Evolutionary conservation across 2,113 vertebrate species (phyloP), one percentile per base, ranked within the genome.

Genomic region (Pardalotus punctatus): DNA sequence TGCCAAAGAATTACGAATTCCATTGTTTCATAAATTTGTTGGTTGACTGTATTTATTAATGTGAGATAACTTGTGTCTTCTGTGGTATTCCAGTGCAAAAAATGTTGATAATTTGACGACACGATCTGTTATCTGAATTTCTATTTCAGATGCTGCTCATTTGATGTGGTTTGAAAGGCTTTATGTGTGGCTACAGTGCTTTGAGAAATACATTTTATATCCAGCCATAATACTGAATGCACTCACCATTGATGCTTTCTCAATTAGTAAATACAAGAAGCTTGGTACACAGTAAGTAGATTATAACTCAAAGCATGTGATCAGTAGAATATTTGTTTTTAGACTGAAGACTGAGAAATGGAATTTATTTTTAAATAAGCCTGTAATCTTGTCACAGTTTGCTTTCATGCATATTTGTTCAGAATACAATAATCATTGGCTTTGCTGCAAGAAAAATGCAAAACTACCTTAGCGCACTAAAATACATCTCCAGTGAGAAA

Each of bases 131-230:
- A 76, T 73, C 67, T 87, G 50, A 48, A 92, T 97, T 90, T 94
- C 50, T 93, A 8, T 98, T 98, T 97, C 98, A 99, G 99, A 99
- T 97, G 98, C 99, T 6, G 98, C 99, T 83, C 98, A 99, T 93
- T 96, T 99, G 95, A 99, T 99, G 99, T 99, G 99, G 99, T 99
- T 99, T 77, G 99, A 99, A 98, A 98, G 98, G n/a, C 98, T 99
- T 24, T 99, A 99, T 66, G 98, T 99, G 81, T 99, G 99, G 95
- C 99, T 99, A 62, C 98, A 99, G 94, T 99, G 98, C 95, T 99
- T 99, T 90, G 99, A 99, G 98, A 99, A 99, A 97, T 99, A 99
- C 38, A 77, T 99, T 88, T 98, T 99, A 57, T 99, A 99, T 95
- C 99, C 99, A 21, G 99, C 99, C 95, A 99, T 99, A 81, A 97